These are phyloP conservation scores for Xiphophorus birchmanni DNA, from an alignment of 2,797 vertebrate genomes.

Conservation along the genomic window DNA sequence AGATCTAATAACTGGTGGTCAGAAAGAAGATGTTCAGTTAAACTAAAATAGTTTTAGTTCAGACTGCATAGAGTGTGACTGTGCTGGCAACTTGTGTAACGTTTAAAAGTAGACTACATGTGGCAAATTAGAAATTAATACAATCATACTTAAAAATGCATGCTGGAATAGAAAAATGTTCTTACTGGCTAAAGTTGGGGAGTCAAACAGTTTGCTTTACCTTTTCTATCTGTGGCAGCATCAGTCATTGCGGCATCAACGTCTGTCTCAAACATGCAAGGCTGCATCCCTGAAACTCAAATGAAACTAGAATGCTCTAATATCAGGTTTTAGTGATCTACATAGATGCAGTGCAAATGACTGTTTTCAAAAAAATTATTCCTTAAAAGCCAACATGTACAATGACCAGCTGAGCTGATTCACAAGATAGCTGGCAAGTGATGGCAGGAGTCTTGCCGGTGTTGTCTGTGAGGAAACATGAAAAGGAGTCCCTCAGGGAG, in stretches of 20 bases:
- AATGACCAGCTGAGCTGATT: constrained; percentile 42
- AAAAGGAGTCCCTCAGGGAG: constrained; percentile 38
- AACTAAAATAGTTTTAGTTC: background rate
- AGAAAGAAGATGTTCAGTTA: background rate
- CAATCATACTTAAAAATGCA: background rate
- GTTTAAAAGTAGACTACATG: background rate
- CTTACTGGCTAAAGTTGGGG: background rate
- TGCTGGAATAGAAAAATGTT: background rate
- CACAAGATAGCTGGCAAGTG: background rate
- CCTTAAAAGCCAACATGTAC: constrained; percentile 44
- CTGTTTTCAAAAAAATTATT: background rate
- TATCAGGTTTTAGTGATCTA: background rate
- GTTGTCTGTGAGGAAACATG: constrained; percentile 45
- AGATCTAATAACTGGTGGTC: background rate
- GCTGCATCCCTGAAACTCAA: background rate
- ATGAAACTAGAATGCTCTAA: background rate
- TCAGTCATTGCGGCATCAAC: background rate
- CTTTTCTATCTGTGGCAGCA: background rate
- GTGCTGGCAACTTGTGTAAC: background rate
- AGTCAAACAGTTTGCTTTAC: background rate
- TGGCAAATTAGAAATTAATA: background rate
- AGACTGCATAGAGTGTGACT: background rate
- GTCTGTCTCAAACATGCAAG: background rate
- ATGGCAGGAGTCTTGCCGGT: constrained; percentile 47
- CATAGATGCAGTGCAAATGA: background rate